Base-by-base conservation (phyloP, 2,797 vertebrate genomes). In the Typhlichthys subterraneus region DNA sequence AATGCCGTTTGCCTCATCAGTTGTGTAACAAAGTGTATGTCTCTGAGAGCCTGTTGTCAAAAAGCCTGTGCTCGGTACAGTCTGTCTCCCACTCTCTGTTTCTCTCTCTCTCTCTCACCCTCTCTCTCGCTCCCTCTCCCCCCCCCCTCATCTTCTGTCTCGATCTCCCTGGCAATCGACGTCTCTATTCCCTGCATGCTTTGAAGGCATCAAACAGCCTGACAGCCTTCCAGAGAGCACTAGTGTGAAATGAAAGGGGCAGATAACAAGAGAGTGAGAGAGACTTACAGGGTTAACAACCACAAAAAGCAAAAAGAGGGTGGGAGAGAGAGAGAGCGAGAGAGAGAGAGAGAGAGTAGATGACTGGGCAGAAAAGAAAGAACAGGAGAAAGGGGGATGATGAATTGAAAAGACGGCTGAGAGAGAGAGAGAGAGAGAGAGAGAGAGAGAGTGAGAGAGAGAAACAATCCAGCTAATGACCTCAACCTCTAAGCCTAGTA, bases 381-480 rank as follows among this genome's bases (percentile, higher is more conserved):
- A 13, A 10, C 12, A 23, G 29, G 14, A n/a, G n/a, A 57, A 11
- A 3, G 11, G 57, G 42, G n/a, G n/a, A 45, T 57, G 6, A 17
- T 7, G 13, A 12, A 12, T n/a, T 12, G 46, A 55, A 55, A 38
- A 33, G 13, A 54, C 3, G 31, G 53, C 23, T 7, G 53, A 33
- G 42, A 33, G 61, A 19, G 17, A 55, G 51, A 53, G 53, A 55
- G 12, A 14, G 53, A 45, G 62, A 63, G 55, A 15, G 55, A 56
- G 60, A 1, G 12, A 48, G 49, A 76, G 79, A 23, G 54, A 54
- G 59, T 1, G 13, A 48, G 47, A 77, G 79, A 81, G 76, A 68
- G 81, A 86, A 88, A 76, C 83, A 74, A 76, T 86, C 88, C 87
- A 72, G 65, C 73, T 88, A 89, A 92, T 84, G 80, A 88, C 86